Evolutionary conservation across 2,797 vertebrate genomes (phyloP).

Genomic region (Adrianichthys oophorus): DNA sequence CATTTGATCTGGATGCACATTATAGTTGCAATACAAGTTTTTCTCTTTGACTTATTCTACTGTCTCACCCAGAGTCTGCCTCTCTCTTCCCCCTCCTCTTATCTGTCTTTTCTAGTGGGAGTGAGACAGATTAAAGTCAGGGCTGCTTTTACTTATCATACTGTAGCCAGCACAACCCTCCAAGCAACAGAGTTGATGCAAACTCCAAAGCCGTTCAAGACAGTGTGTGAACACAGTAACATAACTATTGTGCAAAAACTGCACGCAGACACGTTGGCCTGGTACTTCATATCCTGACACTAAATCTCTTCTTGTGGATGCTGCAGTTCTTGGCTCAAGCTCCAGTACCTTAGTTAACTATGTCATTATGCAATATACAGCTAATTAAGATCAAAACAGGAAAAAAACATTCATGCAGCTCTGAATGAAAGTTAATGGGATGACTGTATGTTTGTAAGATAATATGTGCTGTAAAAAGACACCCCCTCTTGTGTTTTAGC

Average conservation of each 20-base stretch:
- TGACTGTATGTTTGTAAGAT: constrained; percentile 8
- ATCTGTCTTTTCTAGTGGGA: constrained; percentile 80
- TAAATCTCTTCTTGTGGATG: background rate
- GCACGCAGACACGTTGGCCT: background rate
- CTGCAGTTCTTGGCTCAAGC: background rate
- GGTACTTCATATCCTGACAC: background rate
- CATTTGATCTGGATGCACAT: constrained; percentile 24
- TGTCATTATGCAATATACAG: constrained; percentile 1
- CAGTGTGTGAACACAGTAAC: constrained; percentile 28
- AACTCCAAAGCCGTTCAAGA: constrained; percentile 64
- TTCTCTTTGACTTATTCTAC: constrained; percentile 39
- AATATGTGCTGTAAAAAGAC: constrained; percentile 19
- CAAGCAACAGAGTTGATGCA: constrained; percentile 71
- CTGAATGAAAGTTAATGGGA: background rate
- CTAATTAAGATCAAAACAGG: background rate
- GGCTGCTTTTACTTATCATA: constrained; percentile 85
- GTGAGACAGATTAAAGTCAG: constrained; percentile 85
- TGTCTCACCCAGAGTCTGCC: constrained; percentile 43
- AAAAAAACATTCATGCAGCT: background rate
- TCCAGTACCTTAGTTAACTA: background rate
- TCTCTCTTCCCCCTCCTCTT: constrained; percentile 46
- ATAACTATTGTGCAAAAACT: constrained; percentile 15
- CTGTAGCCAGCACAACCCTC: constrained; percentile 80
- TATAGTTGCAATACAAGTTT: constrained; percentile 34
- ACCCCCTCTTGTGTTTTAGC: constrained; percentile 24